phyloP scores from a whole-genome alignment of 2,113 vertebrate species.

The Hiodon alosoides region DNA sequence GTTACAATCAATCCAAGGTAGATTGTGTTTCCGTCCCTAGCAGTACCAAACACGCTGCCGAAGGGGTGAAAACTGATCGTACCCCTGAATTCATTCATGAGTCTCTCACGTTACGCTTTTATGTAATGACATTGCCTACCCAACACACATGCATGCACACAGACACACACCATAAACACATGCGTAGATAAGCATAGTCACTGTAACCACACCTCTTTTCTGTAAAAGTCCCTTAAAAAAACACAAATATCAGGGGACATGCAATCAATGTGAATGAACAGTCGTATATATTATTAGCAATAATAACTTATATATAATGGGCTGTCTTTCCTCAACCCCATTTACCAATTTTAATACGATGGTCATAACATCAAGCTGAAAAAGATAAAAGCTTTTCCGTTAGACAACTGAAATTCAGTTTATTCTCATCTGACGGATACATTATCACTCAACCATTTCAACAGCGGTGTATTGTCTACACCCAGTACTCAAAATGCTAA shows the following conservation, averaged over 20 bases:
- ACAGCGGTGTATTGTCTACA: too few relatives aligned
- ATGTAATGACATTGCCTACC: slow-evolving; percentile 27
- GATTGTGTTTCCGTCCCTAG: slow-evolving; percentile 23
- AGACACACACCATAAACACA: background rate
- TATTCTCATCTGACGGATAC: too few relatives aligned
- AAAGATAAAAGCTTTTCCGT: too few relatives aligned
- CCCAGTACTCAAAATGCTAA: too few relatives aligned
- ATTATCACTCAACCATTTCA: too few relatives aligned
- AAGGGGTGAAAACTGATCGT: slow-evolving; percentile 18
- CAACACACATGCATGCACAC: slow-evolving; percentile 23
- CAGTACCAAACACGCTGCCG: slow-evolving; percentile 15
- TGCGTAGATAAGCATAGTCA: background rate
- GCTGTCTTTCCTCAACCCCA: too few relatives aligned
- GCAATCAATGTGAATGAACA: background rate
- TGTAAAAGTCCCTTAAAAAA: background rate
- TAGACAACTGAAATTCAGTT: too few relatives aligned
- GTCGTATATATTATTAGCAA: too few relatives aligned
- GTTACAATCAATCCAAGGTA: slow-evolving; percentile 19
- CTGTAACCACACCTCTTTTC: background rate
- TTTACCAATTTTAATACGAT: too few relatives aligned
- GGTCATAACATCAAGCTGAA: too few relatives aligned
- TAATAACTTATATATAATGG: too few relatives aligned
- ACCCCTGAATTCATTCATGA: slow-evolving; percentile 41
- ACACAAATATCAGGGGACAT: background rate
- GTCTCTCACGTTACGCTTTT: slow-evolving; percentile 34